Conservation (phyloP, 2,113 vertebrate genomes). For the Camelus bactrianus region DNA sequence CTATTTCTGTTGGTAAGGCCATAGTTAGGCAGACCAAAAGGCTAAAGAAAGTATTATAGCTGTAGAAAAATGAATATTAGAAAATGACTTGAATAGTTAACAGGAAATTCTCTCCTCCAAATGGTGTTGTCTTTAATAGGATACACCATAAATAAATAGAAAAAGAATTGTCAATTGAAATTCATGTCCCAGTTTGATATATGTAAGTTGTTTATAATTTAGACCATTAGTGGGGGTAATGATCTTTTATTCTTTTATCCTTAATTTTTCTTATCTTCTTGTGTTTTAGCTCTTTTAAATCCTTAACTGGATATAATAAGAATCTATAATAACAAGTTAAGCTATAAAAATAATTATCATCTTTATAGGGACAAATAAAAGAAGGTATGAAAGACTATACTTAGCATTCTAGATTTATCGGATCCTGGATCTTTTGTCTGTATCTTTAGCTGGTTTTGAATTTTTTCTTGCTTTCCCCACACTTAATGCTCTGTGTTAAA, state of each 20-base stretch:
- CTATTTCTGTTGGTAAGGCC: constrained; percentile 10
- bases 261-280: constrained; percentile 26
- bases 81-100: constrained; percentile 40
- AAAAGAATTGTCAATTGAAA: constrained; percentile 21
- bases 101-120: constrained; percentile 16
- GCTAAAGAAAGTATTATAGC: background rate
- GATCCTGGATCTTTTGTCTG: background rate
- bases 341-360: constrained; percentile 11
- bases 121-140: constrained; percentile 16
- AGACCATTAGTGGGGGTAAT: constrained; percentile 4
- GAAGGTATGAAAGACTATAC: background rate
- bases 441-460: constrained; percentile 57
- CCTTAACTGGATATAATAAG: background rate
- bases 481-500: constrained; percentile 31
- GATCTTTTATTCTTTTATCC: background rate
- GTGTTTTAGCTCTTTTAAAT: constrained; percentile 34
- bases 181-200: constrained; percentile 23
- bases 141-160: background rate
- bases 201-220: constrained; percentile 46
- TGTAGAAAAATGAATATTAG: constrained; percentile 49
- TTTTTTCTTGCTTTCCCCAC: constrained; percentile 25
- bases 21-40: constrained; percentile 10
- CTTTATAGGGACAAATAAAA: constrained; percentile 29
- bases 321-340: constrained; percentile 35
- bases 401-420: background rate